Evolutionary conservation across 2,888 invertebrate genomes (phyloP), one percentile per base, ranked within the genome.

Genomic region (Bruchidius siliquastri): DNA sequence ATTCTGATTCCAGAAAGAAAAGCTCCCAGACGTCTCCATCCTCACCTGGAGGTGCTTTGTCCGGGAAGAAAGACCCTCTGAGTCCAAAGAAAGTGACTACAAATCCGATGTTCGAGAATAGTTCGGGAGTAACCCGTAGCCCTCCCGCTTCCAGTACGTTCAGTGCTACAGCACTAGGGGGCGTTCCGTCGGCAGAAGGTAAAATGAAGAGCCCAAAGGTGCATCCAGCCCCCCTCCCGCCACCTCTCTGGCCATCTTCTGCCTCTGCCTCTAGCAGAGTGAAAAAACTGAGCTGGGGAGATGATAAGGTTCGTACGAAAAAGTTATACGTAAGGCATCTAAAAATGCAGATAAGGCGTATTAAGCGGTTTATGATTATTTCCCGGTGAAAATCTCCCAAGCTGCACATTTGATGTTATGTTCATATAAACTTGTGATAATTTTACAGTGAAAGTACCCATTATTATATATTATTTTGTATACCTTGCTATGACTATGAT

Each of bases 271-370:
- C 93, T 4, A 90, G 91, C 72, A 87, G 93, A 71, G 92, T 93
- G 76, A 94, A 94, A 87, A 93, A 94, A 83, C 88, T 94, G 72
- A 93, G 93, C 84, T 95, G 93, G 93, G 92, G 91, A 81, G 93
- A 93, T 83, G 91, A 85, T 77, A 85, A 83, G 84, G 85, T 84
- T 78, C 72, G 76, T n/a, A n/a, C n/a, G n/a, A n/a, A n/a, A n/a
- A n/a, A n/a, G n/a, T n/a, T n/a, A n/a, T n/a, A n/a, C n/a, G n/a
- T n/a, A n/a, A n/a, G n/a, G n/a, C n/a, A n/a, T n/a, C n/a, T n/a
- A n/a, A n/a, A n/a, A n/a, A n/a, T n/a, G n/a, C n/a, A n/a, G n/a
- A n/a, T n/a, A n/a, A n/a, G n/a, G n/a, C n/a, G n/a, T n/a, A n/a
- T n/a, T n/a, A n/a, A n/a, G n/a, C n/a, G n/a, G n/a, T n/a, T n/a